A percentile compares a stretch with the other conserved stretches of the same genome.
phyloP scores from a whole-genome alignment of 2,797 vertebrate genomes.

The Schizothorax lantsangensis region DNA sequence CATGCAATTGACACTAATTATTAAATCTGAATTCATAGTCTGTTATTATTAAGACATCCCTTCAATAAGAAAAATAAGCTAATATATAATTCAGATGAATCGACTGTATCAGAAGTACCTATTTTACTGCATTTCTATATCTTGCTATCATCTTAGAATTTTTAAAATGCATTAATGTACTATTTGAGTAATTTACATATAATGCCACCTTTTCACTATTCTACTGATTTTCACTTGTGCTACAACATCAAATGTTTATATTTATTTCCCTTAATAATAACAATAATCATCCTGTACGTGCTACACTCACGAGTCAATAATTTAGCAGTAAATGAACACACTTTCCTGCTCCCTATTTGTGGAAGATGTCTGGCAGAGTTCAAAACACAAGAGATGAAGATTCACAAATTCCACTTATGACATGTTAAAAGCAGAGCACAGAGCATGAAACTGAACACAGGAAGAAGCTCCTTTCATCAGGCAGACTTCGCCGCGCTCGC shows the following conservation, averaged over 20 bases:
- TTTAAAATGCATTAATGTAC: neutral
- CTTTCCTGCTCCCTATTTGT: too few species aligned
- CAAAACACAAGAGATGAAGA: neutral
- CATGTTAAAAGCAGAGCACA: slow-evolving; percentile 53
- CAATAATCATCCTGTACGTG: neutral
- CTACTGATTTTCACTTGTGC: neutral
- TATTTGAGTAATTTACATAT: neutral
- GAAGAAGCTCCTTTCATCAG: slow-evolving; percentile 59
- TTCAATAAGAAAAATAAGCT: neutral
- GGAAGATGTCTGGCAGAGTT: neutral
- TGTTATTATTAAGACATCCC: neutral
- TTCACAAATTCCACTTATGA: slow-evolving; percentile 42
- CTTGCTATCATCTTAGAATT: neutral
- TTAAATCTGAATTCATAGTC: neutral
- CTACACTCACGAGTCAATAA: neutral
- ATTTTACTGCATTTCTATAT: neutral
- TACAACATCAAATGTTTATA: neutral
- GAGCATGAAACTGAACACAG: slow-evolving; percentile 37
- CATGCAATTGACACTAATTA: neutral
- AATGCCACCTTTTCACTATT: neutral
- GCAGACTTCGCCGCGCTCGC: slow-evolving; percentile 34
- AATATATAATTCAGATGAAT: neutral
- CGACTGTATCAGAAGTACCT: neutral
- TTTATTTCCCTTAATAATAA: neutral
- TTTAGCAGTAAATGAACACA: neutral